phyloP scores from a whole-genome alignment of 2,888 invertebrate genomes.

The Leptopilina myrica region DNA sequence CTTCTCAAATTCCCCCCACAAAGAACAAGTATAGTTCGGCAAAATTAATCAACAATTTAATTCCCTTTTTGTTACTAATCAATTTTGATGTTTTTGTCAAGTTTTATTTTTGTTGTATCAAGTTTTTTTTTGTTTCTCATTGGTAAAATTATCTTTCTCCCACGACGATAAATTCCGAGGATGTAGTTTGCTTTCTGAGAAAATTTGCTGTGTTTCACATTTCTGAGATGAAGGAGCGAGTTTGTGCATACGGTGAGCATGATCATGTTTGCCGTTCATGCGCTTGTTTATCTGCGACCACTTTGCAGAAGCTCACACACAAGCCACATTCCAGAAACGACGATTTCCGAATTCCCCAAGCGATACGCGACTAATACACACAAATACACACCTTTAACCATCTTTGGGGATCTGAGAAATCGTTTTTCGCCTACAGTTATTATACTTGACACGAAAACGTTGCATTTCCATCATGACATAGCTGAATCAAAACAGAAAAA shows the following conservation, averaged over 20 bases:
- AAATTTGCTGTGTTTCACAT: conserved; percentile 26
- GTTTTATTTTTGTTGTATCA: too few relatives aligned
- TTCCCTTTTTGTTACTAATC: too few relatives aligned
- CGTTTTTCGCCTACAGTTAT: not conserved
- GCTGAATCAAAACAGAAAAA: too few relatives aligned
- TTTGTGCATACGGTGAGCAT: conserved; percentile 2
- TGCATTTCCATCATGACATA: too few relatives aligned
- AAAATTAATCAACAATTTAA: too few relatives aligned
- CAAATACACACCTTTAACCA: not conserved
- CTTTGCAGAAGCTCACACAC: conserved; percentile 37
- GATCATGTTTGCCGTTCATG: conserved; percentile 25
- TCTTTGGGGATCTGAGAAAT: conserved; percentile 24
- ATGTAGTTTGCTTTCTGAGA: not conserved
- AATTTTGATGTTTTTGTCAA: too few relatives aligned
- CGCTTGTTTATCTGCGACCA: conserved; percentile 35
- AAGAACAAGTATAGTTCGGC: too few relatives aligned
- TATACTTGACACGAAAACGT: too few relatives aligned
- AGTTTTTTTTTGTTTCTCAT: not conserved
- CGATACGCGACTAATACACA: not conserved
- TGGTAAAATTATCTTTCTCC: not conserved
- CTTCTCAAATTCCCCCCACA: too few relatives aligned
- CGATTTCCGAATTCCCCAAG: conserved; percentile 58
- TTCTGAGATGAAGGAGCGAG: not conserved
- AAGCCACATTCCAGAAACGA: conserved; percentile 52
- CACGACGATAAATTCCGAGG: not conserved